phyloP scores from a whole-genome alignment of 2,113 vertebrate species.

The Petromus typicus region DNA sequence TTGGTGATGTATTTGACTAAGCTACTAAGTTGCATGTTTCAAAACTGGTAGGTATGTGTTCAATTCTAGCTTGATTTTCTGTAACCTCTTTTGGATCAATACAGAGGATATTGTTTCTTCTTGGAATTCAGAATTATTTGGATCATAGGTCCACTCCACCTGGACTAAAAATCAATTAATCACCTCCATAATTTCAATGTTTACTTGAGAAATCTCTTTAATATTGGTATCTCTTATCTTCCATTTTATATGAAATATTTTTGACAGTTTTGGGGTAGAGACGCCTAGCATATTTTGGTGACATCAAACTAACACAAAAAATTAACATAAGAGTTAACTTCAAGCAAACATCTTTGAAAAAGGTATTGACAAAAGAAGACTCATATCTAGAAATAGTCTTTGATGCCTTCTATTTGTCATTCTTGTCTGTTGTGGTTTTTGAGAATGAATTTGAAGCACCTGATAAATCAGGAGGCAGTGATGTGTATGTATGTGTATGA shows the following conservation, averaged over 20 bases:
- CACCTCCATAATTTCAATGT: background rate
- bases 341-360: slow-evolving; percentile 4
- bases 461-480: background rate
- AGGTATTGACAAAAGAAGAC: background rate
- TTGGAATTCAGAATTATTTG: slow-evolving; percentile 28
- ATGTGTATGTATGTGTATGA: background rate
- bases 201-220: slow-evolving; percentile 33
- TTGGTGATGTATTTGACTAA: background rate
- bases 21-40: background rate
- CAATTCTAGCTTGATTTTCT: background rate
- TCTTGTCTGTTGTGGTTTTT: background rate
- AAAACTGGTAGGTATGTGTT: background rate
- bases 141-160: background rate
- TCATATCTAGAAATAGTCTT: background rate
- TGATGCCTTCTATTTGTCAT: background rate
- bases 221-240: background rate
- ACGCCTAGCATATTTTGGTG: background rate
- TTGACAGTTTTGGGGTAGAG: background rate
- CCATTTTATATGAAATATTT: background rate
- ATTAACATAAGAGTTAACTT: background rate
- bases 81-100: slow-evolving; percentile 8
- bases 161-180: background rate
- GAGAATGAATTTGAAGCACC: background rate
- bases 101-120: background rate
- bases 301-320: slow-evolving; percentile 18